These are phyloP conservation scores for Amniataba percoides DNA, from an alignment of 2,797 vertebrate species.

Conservation along the genomic window DNA sequence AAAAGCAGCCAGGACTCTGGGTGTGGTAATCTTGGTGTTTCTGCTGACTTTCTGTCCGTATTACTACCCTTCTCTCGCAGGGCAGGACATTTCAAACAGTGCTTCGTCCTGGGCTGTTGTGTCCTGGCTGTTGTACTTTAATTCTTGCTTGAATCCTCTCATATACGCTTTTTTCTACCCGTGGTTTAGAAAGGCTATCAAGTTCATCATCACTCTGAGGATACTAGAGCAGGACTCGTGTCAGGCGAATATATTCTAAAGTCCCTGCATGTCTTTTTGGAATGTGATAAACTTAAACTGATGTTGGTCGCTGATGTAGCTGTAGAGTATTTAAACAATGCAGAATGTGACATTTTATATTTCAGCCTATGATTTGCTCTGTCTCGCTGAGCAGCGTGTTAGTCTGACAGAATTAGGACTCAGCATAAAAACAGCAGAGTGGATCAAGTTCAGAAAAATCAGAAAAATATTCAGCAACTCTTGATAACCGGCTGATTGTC, in stretches of 20 bases:
- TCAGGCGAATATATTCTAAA: conserved; percentile 42
- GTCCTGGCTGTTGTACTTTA: conserved; percentile 69
- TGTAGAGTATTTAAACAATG: not conserved
- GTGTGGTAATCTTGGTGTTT: conserved; percentile 72
- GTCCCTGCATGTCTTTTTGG: not conserved
- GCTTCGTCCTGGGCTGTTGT: conserved; percentile 47
- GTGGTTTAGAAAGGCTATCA: conserved; percentile 75
- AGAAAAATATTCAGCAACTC: not conserved
- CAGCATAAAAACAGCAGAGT: not conserved
- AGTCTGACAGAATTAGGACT: not conserved
- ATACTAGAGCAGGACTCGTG: conserved; percentile 62
- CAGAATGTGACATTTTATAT: not conserved
- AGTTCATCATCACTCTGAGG: conserved; percentile 66
- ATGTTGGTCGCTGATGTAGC: not conserved
- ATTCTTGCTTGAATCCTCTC: conserved; percentile 77
- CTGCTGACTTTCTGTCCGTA: conserved; percentile 72
- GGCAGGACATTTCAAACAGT: conserved; percentile 47
- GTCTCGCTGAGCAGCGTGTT: not conserved
- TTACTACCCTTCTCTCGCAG: conserved; percentile 63
- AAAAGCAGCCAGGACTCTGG: conserved; percentile 77
- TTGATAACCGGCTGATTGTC: not conserved
- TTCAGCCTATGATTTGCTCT: not conserved
- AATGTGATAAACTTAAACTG: not conserved
- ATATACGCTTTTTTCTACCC: conserved; percentile 78
- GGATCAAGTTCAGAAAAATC: not conserved